Evolutionary conservation across 92 coral and sea anemone species (phyloP).

Genomic region (Parazoanthus atlanticus): DNA sequence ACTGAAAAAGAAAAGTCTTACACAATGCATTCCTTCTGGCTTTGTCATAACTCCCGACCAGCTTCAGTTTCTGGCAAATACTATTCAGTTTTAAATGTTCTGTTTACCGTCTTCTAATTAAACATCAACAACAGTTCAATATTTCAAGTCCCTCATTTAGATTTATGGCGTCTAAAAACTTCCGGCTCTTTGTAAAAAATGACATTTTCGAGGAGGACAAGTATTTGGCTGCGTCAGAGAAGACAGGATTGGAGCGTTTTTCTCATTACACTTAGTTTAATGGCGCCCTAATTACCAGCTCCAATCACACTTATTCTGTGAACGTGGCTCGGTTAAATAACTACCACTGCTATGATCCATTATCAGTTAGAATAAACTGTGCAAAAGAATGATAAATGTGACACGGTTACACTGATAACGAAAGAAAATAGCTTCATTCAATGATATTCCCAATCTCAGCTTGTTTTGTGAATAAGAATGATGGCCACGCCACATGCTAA

Average conservation of each 20-base stretch:
- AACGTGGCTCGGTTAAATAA: conserved; percentile 16
- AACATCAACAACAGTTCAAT: conserved; percentile 40
- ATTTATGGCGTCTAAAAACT: conserved; percentile 43
- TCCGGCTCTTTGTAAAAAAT: conserved; percentile 30
- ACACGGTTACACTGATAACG: neutral
- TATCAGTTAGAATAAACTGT: neutral
- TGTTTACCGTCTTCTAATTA: conserved; percentile 37
- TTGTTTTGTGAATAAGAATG: neutral
- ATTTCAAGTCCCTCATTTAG: conserved; percentile 45
- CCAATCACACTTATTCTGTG: conserved; percentile 3
- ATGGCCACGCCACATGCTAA: neutral
- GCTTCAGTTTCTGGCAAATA: conserved; percentile 5
- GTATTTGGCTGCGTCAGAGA: conserved; percentile 29
- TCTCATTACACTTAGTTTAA: conserved; percentile 1
- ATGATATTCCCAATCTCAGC: neutral
- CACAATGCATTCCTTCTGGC: neutral
- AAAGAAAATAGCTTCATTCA: too few relatives aligned
- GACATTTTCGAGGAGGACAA: conserved; percentile 8
- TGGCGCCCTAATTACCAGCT: neutral
- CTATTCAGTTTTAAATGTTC: conserved; percentile 22
- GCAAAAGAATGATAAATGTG: neutral
- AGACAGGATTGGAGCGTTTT: neutral
- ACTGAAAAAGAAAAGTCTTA: neutral
- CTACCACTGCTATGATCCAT: neutral
- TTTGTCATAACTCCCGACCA: conserved; percentile 9